Evolutionary conservation across 2,888 invertebrate genomes (phyloP).

Genomic region (Andrena chrysosceles): DNA sequence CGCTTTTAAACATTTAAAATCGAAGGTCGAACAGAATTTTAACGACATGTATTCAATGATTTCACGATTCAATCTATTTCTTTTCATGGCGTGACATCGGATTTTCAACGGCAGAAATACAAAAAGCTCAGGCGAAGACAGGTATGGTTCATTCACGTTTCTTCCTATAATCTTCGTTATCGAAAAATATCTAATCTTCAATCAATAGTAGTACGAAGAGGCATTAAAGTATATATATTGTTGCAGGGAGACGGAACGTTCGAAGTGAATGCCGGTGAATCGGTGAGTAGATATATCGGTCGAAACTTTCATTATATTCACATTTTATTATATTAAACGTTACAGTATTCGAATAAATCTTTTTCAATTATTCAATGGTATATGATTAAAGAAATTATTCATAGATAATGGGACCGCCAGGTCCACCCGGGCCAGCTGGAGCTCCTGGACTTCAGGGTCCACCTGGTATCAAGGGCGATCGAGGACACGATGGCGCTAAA

Average conservation of each 20-base stretch:
- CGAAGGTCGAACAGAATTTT: constrained; percentile 10
- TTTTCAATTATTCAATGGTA: background rate
- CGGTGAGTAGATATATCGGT: constrained; percentile 86
- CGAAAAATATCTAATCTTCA: background rate
- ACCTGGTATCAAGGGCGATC: constrained; percentile 94
- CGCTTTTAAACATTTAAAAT: constrained; percentile 24
- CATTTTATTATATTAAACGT: background rate
- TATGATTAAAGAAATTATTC: constrained; percentile 17
- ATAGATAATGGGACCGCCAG: constrained; percentile 88
- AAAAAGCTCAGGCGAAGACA: constrained; percentile 93
- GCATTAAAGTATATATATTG: background rate
- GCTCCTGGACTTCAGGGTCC: constrained; percentile 92
- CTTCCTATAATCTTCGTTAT: background rate
- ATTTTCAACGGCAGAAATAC: constrained; percentile 89
- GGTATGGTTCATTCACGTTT: constrained; percentile 85
- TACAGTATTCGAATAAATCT: background rate
- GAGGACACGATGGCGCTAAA: constrained; percentile 93
- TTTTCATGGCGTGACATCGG: constrained; percentile 76
- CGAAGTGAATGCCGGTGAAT: constrained; percentile 90
- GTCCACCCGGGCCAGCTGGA: constrained; percentile 92
- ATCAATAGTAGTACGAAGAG: background rate
- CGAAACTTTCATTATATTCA: background rate
- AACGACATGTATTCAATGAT: constrained; percentile 29
- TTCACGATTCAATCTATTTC: constrained; percentile 70
- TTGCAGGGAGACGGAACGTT: constrained; percentile 92